These are phyloP conservation scores for Parnassius smintheus DNA, from an alignment of 2,888 invertebrate genomes.

Conservation along the genomic window DNA sequence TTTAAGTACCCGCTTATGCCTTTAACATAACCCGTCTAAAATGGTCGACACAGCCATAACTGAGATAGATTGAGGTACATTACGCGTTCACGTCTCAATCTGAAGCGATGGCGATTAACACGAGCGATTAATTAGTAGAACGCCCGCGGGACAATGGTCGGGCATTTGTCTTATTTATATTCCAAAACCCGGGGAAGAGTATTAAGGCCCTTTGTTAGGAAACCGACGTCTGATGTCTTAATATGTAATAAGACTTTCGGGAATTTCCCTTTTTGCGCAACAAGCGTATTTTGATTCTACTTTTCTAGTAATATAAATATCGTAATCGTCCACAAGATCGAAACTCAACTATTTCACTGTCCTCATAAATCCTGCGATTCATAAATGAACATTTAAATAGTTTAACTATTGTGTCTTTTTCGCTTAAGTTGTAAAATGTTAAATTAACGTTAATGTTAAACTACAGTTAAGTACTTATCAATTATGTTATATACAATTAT, in stretches of 20 bases:
- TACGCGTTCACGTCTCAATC: slow-evolving; percentile 72
- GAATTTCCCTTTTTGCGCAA: too few species aligned
- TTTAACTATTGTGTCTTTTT: too few species aligned
- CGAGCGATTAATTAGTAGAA: slow-evolving; percentile 64
- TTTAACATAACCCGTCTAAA: slow-evolving; percentile 39
- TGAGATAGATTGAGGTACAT: slow-evolving; percentile 71
- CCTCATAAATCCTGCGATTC: too few species aligned
- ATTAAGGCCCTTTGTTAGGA: slow-evolving; percentile 26
- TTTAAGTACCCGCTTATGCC: slow-evolving; percentile 21
- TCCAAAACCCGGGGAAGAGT: slow-evolving; percentile 30
- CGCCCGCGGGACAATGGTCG: slow-evolving; percentile 60
- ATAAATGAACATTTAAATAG: too few species aligned
- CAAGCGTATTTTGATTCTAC: too few species aligned
- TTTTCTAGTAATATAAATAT: too few species aligned
- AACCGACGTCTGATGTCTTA: slow-evolving; percentile 22
- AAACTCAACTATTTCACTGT: too few species aligned
- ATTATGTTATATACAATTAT: too few species aligned
- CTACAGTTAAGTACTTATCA: too few species aligned
- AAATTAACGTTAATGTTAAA: too few species aligned
- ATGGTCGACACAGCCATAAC: slow-evolving; percentile 57
- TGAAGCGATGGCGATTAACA: slow-evolving; percentile 62
- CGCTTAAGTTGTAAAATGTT: too few species aligned
- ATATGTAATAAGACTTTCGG: slow-evolving; percentile 3
- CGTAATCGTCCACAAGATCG: too few species aligned
- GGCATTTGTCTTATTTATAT: slow-evolving; percentile 55